Conservation (phyloP, 2,113 vertebrate genomes). For the Tragelaphus scriptus region DNA sequence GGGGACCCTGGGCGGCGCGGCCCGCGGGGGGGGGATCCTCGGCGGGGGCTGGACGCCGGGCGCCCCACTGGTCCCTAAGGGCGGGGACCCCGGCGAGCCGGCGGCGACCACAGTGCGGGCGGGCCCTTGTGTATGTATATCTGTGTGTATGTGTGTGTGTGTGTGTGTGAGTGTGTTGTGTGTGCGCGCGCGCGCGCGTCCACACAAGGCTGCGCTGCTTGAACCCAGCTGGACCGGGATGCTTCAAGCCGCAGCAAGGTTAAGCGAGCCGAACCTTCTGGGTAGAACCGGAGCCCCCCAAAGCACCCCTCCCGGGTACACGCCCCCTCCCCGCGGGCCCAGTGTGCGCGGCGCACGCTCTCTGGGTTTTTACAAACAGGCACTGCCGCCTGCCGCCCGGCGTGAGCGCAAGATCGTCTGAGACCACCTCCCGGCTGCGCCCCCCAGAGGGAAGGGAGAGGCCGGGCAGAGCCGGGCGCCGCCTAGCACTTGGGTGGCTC, state of each 20-base stretch:
- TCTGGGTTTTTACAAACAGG: slow-evolving; percentile 38
- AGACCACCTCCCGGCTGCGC: neutral
- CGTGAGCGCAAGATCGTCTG: slow-evolving; percentile 16
- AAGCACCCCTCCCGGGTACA: neutral
- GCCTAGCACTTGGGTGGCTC: neutral
- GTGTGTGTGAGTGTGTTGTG: neutral
- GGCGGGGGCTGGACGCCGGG: neutral
- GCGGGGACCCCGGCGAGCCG: neutral
- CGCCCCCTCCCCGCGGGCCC: neutral
- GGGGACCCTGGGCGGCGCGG: neutral
- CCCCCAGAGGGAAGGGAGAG: neutral
- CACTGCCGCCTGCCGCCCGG: neutral
- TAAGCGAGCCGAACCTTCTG: neutral
- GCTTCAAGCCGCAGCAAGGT: neutral
- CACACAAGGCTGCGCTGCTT: neutral
- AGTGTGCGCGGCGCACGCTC: neutral
- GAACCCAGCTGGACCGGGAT: neutral
- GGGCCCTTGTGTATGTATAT: neutral
- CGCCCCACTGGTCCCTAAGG: neutral
- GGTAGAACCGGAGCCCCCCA: neutral
- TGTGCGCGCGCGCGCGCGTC: neutral
- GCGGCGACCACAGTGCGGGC: neutral
- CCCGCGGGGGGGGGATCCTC: neutral
- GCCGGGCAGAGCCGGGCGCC: neutral
- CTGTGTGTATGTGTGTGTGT: neutral